Evolutionary conservation across 2,888 invertebrate genomes (phyloP).

Genomic region (Serripes groenlandicus): DNA sequence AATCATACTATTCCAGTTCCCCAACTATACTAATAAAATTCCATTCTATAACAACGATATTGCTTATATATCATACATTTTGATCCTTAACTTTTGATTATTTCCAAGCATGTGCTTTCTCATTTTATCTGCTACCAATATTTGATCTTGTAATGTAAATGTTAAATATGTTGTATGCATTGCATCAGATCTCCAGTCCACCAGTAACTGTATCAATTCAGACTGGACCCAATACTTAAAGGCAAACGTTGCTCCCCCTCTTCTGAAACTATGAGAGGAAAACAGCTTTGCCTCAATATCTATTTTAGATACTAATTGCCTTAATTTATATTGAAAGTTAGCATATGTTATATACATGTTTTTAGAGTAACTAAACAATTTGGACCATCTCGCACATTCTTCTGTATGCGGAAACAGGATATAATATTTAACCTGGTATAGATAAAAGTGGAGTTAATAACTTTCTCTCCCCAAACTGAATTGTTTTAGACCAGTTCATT

Average conservation of each 20-base stretch:
- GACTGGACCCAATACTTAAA: not conserved
- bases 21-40: no score
- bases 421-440: not conserved
- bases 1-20: no score
- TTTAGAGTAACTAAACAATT: not conserved
- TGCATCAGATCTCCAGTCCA: not conserved
- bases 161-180: not conserved
- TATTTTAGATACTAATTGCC: not conserved
- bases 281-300: not conserved
- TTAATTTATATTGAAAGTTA: not conserved
- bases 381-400: not conserved
- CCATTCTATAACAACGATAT: no score
- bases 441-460: not conserved
- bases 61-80: no score
- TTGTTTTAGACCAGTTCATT: not conserved
- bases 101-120: no score
- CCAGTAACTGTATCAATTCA: not conserved
- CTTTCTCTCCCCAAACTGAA: not conserved
- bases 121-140: not conserved
- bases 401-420: not conserved
- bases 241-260: not conserved
- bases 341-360: not conserved
- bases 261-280: not conserved
- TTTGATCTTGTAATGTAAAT: not conserved
- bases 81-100: not conserved